Conservation (phyloP, 2,888 invertebrate genomes). For the Morpho achilles region DNA sequence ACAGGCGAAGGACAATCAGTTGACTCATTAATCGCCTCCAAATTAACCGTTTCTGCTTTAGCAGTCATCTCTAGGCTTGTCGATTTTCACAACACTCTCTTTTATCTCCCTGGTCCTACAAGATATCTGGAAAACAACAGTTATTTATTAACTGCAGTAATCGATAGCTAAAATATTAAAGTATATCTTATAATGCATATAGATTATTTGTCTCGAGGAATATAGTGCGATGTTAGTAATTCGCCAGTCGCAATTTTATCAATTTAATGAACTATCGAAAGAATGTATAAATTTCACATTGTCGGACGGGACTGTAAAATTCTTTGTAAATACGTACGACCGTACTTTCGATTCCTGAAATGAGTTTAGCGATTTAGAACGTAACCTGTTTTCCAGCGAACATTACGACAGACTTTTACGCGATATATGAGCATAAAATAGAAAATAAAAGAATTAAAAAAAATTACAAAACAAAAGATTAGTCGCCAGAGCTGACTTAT, state of each 20-base stretch:
- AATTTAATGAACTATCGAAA: too few species aligned
- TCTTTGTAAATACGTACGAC: too few species aligned
- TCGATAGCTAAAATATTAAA: not conserved
- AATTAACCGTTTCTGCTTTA: constrained; percentile 36
- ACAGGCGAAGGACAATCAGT: constrained; percentile 23
- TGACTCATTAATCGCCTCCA: constrained; percentile 34
- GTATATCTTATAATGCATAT: not conserved
- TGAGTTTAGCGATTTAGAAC: too few species aligned
- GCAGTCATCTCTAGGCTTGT: constrained; percentile 23
- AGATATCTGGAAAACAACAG: not conserved
- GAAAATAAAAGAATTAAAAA: too few species aligned
- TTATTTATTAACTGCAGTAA: not conserved
- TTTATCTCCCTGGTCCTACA: not conserved
- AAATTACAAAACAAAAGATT: not conserved
- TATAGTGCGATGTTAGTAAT: too few species aligned
- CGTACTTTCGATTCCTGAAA: too few species aligned
- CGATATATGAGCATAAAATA: not conserved
- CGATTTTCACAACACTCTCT: not conserved
- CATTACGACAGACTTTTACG: not conserved
- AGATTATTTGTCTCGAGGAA: too few species aligned
- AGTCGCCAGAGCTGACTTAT: not conserved
- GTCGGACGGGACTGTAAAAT: too few species aligned
- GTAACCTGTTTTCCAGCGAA: too few species aligned
- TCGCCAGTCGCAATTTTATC: too few species aligned
- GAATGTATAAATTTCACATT: too few species aligned